Evolutionary conservation across 2,113 vertebrate species (phyloP).

Genomic region (Manacus vitellinus): DNA sequence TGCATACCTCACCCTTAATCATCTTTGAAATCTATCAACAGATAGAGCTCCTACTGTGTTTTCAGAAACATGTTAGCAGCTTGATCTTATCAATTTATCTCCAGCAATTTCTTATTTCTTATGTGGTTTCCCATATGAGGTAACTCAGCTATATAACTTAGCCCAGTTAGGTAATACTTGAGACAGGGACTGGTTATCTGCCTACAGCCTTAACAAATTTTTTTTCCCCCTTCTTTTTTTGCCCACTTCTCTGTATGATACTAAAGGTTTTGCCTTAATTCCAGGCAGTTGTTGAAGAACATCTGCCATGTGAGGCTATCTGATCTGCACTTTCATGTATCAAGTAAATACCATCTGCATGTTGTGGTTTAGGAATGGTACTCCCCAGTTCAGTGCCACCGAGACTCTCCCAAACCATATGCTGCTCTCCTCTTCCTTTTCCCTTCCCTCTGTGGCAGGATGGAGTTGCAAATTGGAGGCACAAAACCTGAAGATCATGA

Average conservation of each 20-base stretch:
- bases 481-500: neutral
- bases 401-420: neutral
- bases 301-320: neutral
- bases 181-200: neutral
- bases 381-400: neutral
- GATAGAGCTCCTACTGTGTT: neutral
- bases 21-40: neutral
- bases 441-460: accelerated
- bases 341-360: neutral
- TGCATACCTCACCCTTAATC: neutral
- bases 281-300: neutral
- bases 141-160: neutral
- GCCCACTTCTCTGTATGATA: neutral
- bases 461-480: neutral
- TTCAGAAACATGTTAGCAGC: neutral
- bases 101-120: neutral
- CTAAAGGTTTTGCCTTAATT: neutral
- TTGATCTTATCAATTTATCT: neutral
- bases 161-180: neutral
- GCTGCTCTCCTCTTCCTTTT: neutral
- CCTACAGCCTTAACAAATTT: neutral
- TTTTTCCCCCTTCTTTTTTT: neutral
- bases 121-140: neutral
- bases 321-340: neutral
- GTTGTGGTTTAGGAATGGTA: neutral